Conservation (phyloP, 2,888 invertebrate genomes). For the Perizoma affinitatum region DNA sequence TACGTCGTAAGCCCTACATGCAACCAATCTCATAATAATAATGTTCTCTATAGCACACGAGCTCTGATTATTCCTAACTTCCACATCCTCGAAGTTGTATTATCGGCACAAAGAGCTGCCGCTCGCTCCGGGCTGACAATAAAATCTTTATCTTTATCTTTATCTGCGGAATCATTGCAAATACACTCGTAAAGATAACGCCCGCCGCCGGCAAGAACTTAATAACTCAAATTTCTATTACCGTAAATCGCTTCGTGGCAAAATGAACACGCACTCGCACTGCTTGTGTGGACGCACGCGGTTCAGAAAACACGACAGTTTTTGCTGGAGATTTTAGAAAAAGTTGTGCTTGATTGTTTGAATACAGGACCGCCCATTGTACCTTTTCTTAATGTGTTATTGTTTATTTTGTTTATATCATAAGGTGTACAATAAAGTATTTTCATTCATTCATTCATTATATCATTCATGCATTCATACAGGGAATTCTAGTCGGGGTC, state of each 20-base stretch:
- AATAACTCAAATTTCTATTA: constrained; percentile 73
- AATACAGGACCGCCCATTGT: no score
- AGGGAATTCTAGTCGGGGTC: no score
- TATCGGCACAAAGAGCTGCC: constrained; percentile 46
- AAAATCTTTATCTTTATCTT: constrained; percentile 56
- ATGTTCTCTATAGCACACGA: neutral
- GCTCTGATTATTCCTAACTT: constrained; percentile 31
- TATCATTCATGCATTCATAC: no score
- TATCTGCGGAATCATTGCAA: constrained; percentile 57
- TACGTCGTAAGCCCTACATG: no score
- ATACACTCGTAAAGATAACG: constrained; percentile 61
- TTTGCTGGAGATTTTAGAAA: neutral
- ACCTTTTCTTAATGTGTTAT: no score
- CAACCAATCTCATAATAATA: no score
- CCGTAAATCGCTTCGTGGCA: constrained; percentile 58
- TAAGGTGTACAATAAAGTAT: no score
- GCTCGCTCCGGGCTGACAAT: constrained; percentile 58
- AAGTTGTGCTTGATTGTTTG: no score
- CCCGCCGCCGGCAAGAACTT: constrained; percentile 51
- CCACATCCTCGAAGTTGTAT: constrained; percentile 39
- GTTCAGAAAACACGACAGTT: constrained; percentile 20
- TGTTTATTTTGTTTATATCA: no score
- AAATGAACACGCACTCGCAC: constrained; percentile 48
- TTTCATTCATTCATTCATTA: no score
- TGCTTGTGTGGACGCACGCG: constrained; percentile 39